A percentile compares a stretch with the other conserved stretches of the same genome.
Evolutionary conservation across 2,888 invertebrate genomes (phyloP).

Genomic region (Tetropium fuscum): DNA sequence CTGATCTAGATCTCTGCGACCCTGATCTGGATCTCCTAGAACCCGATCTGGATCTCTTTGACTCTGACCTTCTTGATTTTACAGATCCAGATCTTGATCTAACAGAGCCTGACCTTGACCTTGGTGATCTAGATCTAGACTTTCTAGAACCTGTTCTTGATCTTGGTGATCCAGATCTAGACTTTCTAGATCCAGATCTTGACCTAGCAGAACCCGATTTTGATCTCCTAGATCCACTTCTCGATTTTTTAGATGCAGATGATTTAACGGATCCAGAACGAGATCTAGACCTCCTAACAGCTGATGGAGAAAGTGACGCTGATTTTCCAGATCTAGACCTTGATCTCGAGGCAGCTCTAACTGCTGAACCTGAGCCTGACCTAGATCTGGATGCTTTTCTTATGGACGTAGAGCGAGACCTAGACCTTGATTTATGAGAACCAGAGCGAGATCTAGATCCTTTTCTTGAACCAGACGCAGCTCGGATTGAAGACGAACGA

Average conservation of each 20-base stretch:
- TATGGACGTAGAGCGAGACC: slow-evolving; percentile 34
- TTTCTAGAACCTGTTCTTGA: slow-evolving; percentile 30
- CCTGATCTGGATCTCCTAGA: slow-evolving; percentile 50
- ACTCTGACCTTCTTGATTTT: slow-evolving; percentile 41
- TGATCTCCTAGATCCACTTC: slow-evolving; percentile 30
- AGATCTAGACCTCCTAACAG: neutral
- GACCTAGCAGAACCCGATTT: slow-evolving; percentile 15
- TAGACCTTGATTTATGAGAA: slow-evolving; percentile 4
- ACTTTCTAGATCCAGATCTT: slow-evolving; percentile 32
- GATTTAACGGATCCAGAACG: slow-evolving; percentile 35
- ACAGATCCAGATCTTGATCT: slow-evolving; percentile 34
- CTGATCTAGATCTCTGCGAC: slow-evolving; percentile 53
- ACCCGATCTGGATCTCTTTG: slow-evolving; percentile 47
- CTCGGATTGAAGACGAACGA: neutral
- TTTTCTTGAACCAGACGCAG: slow-evolving; percentile 28
- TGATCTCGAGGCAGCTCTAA: slow-evolving; percentile 30
- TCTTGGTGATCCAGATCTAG: slow-evolving; percentile 28
- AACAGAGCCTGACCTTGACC: slow-evolving; percentile 34
- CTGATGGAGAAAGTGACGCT: slow-evolving; percentile 33
- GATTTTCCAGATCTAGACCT: slow-evolving; percentile 38
- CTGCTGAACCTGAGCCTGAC: slow-evolving; percentile 46
- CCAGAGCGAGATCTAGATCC: slow-evolving; percentile 35
- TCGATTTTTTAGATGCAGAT: slow-evolving; percentile 41
- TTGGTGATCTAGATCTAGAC: slow-evolving; percentile 45
- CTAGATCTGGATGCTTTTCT: slow-evolving; percentile 47